Conservation (phyloP, 2,797 vertebrate genomes). For the Crax fasciolata region DNA sequence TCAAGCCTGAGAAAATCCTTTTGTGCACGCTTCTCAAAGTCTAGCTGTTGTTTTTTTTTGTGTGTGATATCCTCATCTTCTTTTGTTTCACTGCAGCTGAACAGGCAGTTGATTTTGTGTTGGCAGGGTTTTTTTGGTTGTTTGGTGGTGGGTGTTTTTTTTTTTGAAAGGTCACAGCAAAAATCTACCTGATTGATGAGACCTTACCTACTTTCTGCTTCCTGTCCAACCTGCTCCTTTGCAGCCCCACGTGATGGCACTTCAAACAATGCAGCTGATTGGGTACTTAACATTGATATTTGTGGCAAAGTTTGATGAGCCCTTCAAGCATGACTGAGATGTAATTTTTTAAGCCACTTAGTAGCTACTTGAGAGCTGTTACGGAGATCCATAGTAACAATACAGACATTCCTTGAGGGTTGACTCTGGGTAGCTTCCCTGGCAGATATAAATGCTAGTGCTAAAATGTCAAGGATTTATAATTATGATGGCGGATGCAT, state of each 20-base stretch:
- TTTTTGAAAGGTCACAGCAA: conserved; percentile 49
- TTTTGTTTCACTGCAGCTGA: conserved; percentile 34
- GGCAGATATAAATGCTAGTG: conserved; percentile 63
- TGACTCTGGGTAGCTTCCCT: conserved; percentile 71
- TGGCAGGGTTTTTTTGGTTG: too few relatives aligned
- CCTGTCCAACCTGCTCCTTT: conserved; percentile 58
- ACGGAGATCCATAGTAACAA: conserved; percentile 62
- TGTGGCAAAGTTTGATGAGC: conserved; percentile 73
- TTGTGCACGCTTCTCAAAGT: background rate
- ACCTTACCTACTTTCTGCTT: conserved; percentile 12
- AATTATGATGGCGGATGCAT: conserved; percentile 78
- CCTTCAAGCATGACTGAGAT: conserved; percentile 60
- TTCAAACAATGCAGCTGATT: conserved; percentile 69
- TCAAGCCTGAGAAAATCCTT: background rate
- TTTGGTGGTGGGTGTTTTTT: background rate
- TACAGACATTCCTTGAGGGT: conserved; percentile 65
- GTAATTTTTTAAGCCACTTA: conserved; percentile 80
- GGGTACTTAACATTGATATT: conserved; percentile 73
- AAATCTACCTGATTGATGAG: conserved; percentile 38
- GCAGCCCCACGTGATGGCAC: conserved; percentile 44
- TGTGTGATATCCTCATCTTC: background rate
- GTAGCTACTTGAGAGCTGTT: conserved; percentile 71
- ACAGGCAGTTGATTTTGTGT: background rate
- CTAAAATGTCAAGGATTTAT: conserved; percentile 83
- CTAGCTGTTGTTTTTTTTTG: background rate